Conservation (phyloP, 2,797 vertebrate genomes). For the Propithecus perrieri region DNA sequence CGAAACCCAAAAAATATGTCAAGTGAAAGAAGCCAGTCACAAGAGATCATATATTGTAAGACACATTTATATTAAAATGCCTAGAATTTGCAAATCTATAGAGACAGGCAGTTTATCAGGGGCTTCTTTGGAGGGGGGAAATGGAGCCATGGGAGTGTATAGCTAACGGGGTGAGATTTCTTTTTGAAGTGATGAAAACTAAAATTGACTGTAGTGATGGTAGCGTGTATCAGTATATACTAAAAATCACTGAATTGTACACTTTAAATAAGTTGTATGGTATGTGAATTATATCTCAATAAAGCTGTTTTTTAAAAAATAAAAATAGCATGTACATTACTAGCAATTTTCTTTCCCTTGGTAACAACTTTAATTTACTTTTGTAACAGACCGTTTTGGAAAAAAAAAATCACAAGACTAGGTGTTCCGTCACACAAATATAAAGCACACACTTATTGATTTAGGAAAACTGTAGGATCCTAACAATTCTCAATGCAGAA, state of each 20-base stretch:
- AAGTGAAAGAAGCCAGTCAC: neutral
- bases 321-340: neutral
- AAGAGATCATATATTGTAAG: neutral
- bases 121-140: neutral
- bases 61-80: neutral
- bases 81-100: neutral
- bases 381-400: neutral
- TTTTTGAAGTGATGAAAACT: neutral
- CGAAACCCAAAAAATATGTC: neutral
- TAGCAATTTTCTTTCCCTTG: neutral
- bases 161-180: too few species aligned
- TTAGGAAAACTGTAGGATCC: neutral
- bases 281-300: neutral
- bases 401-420: neutral
- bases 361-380: neutral
- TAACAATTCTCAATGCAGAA: neutral
- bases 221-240: neutral
- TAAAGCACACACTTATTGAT: neutral
- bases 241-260: neutral
- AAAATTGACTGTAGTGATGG: neutral
- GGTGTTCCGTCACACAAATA: neutral
- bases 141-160: rapidly evolving
- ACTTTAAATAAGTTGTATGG: neutral
- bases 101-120: neutral
- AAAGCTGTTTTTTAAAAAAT: neutral